Base-by-base conservation (phyloP, 1,140 invertebrate species). In the Apis florea region DNA sequence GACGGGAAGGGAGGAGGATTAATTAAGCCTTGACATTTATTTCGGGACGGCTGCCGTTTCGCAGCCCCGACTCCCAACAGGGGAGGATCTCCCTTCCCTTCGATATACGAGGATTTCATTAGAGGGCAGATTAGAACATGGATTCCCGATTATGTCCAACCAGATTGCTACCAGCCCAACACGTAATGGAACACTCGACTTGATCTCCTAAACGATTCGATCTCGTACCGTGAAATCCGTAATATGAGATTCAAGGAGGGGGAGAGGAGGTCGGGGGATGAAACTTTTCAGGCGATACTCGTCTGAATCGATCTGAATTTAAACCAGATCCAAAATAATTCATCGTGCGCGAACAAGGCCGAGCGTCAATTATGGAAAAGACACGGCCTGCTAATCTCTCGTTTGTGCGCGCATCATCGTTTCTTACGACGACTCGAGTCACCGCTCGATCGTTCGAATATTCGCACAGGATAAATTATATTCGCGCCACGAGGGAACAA, bases 371-470 rank as follows among this genome's bases (percentile, higher is more conserved):
- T 19, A 31, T 4, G 19, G 58, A 24, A 24, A 26, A 8, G 19
- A 40, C 24, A 21, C 5, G 10, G n/a, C n/a, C n/a, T n/a, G n/a
- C n/a, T n/a, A n/a, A 17, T 11, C 11, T 10, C 47, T 21, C 24
- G 58, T 31, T n/a, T 31, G n/a, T 21, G 56, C 79, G 51, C 64
- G 79, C 79, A 63, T 85, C 19, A 13, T 19, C 54, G 56, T 81
- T 81, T 82, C 85, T 86, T 86, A 72, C 84, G 70, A 86, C 85
- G 85, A 86, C 85, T 85, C 21, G 31, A 54, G 26, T 63, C 81
- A 78, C 64, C 51, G 71, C 40, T 12, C 70, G 79, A 63, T 73
- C 82, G 73, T 77, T 61, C 40, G 56, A 82, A 82, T 56, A 70
- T 59, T 75, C 56, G 13, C 58, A 19, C 6, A 4, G 31, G 66